Evolutionary conservation across 2,797 vertebrate species (phyloP).

Genomic region (Hipposideros larvatus): DNA sequence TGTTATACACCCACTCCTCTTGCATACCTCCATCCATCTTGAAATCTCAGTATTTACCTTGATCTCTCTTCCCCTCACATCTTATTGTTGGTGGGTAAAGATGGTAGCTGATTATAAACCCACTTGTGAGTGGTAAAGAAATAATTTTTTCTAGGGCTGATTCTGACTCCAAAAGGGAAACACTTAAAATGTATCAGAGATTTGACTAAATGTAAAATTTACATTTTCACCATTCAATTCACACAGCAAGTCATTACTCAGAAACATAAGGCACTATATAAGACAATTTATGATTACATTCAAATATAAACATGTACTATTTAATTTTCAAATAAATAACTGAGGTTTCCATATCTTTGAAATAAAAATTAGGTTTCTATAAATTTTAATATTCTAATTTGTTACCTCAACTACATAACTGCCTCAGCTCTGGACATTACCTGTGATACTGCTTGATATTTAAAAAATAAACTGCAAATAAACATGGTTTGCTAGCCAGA

Average conservation of each 20-base stretch:
- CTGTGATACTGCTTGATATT: background rate
- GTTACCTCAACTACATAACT: background rate
- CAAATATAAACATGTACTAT: background rate
- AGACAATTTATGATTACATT: constrained; percentile 1
- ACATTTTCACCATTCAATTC: background rate
- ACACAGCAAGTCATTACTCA: constrained; percentile 2
- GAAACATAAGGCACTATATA: background rate
- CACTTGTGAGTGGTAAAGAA: background rate
- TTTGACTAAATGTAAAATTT: background rate
- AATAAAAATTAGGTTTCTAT: background rate
- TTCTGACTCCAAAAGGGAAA: background rate
- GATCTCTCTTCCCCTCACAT: background rate
- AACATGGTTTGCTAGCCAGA: background rate
- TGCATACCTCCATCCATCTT: background rate
- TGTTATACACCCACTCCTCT: background rate
- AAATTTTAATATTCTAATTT: constrained; percentile 1
- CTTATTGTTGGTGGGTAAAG: background rate
- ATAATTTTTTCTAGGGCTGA: background rate
- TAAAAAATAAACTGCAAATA: constrained; percentile 9
- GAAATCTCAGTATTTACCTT: background rate
- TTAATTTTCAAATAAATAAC: background rate
- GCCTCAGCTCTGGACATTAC: background rate
- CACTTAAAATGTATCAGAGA: background rate
- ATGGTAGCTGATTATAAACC: background rate
- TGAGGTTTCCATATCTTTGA: background rate